Evolutionary conservation across 2,888 invertebrate species (phyloP).

Genomic region (Nematopogon swammerdamellus): DNA sequence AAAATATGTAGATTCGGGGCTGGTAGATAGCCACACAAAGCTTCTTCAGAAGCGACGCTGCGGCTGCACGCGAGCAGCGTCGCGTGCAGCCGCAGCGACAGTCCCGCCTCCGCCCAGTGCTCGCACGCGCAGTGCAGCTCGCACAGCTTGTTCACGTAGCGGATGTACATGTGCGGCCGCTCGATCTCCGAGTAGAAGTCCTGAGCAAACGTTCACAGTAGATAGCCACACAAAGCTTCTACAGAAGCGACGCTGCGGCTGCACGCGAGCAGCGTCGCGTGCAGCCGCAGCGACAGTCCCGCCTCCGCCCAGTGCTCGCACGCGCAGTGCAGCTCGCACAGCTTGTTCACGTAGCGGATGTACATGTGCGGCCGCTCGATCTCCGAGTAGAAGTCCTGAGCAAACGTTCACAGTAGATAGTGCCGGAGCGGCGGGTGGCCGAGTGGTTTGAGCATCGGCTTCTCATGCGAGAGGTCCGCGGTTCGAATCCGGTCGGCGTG

Average conservation of each 20-base stretch:
- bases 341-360: constrained; percentile 89
- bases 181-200: constrained; percentile 93
- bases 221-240: too few species aligned
- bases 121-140: constrained; percentile 85
- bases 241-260: too few species aligned
- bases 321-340: constrained; percentile 85
- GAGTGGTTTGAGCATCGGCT: too few species aligned
- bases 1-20: too few species aligned
- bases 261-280: constrained; percentile 35
- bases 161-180: constrained; percentile 92
- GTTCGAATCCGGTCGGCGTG: too few species aligned
- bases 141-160: constrained; percentile 90
- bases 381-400: constrained; percentile 84
- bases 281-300: constrained; percentile 21
- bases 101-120: constrained; percentile 96
- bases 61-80: constrained; percentile 73
- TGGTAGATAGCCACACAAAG: too few species aligned
- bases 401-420: too few species aligned
- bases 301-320: constrained; percentile 82
- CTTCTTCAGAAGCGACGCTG: too few species aligned
- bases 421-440: too few species aligned
- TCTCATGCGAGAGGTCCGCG: too few species aligned
- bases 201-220: constrained; percentile 22
- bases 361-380: too few species aligned
- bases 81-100: constrained; percentile 78